Percentiles rank a stretch among this genome's conserved stretches.
Conservation (phyloP, 2,797 vertebrate species). For the Anableps anableps region DNA sequence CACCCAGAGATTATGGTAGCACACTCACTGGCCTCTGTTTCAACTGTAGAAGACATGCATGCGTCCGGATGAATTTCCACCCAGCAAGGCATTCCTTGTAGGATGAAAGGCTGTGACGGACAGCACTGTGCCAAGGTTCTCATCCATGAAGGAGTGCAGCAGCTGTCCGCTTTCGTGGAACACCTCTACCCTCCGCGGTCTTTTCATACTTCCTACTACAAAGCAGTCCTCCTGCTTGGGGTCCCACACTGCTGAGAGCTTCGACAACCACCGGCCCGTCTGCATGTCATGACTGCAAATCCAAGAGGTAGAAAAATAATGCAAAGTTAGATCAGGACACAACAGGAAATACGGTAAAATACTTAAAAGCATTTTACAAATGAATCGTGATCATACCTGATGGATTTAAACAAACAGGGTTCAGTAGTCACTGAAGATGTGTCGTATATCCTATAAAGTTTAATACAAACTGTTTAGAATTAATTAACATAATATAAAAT, state of each 20-base stretch:
- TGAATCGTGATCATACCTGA: constrained; percentile 73
- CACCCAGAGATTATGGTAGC: not conserved
- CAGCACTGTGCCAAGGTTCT: constrained; percentile 81
- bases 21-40: constrained; percentile 11
- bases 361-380: not conserved
- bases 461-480: constrained; percentile 2
- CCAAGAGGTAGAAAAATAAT: not conserved
- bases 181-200: constrained; percentile 77
- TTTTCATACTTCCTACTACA: constrained; percentile 82
- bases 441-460: constrained; percentile 84
- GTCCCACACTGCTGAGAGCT: constrained; percentile 88
- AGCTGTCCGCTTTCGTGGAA: constrained; percentile 80
- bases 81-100: constrained; percentile 80
- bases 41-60: constrained; percentile 83
- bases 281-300: constrained; percentile 81
- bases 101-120: constrained; percentile 86
- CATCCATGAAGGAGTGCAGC: constrained; percentile 76
- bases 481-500: constrained; percentile 12
- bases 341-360: not conserved
- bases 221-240: constrained; percentile 89
- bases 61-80: constrained; percentile 85
- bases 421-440: constrained; percentile 73
- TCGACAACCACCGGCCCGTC: constrained; percentile 84
- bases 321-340: not conserved
- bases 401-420: constrained; percentile 64